Evolutionary conservation across 2,888 invertebrate species (phyloP), one percentile per base, ranked within the genome.

Genomic region (Ectemnius cavifrons): DNA sequence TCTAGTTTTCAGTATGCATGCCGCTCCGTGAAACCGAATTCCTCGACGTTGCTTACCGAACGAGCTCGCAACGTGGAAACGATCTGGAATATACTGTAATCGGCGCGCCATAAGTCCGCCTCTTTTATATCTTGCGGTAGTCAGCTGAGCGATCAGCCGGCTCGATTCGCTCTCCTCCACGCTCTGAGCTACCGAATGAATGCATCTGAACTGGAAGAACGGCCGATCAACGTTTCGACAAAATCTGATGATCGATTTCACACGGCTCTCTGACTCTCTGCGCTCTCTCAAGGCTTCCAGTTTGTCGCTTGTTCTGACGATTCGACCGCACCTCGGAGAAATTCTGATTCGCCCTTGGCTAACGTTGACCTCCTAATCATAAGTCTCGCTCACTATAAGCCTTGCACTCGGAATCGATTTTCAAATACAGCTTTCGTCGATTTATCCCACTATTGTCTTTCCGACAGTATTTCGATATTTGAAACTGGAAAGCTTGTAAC

Each of bases 121-220:
- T 83, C 89, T 87, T 89, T 89, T 89, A 89, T 89, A 89, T 78
- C 73, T 82, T 78, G 70, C 73, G 74, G 57, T 64, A 75, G 77
- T 68, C 66, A 65, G 56, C 65, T 77, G 75, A 72, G 75, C 75
- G 73, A 56, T 77, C 37, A 37, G 37, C 69, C 58, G 47, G 61
- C 63, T 52, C 79, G 78, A 82, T 78, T 80, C 78, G 78, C 77
- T 71, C 77, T 79, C 37, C 37, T 37, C 37, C 37, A 8, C 78
- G 71, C 71, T 70, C 68, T 63, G 62, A 61, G 74, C 78, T 75
- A 69, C 69, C 76, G 79, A 81, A 75, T 82, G 75, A 78, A 79
- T 72, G 52, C 52, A 52, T 37, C 71, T 77, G 8, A 37, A 37
- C 37, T 37, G 80, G 68, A 81, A 78, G 79, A 77, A 80, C 73